Percentiles rank a stretch among this genome's conserved stretches.
phyloP scores from a whole-genome alignment of 2,797 vertebrate species.

The Catamblyrhynchus diadema region DNA sequence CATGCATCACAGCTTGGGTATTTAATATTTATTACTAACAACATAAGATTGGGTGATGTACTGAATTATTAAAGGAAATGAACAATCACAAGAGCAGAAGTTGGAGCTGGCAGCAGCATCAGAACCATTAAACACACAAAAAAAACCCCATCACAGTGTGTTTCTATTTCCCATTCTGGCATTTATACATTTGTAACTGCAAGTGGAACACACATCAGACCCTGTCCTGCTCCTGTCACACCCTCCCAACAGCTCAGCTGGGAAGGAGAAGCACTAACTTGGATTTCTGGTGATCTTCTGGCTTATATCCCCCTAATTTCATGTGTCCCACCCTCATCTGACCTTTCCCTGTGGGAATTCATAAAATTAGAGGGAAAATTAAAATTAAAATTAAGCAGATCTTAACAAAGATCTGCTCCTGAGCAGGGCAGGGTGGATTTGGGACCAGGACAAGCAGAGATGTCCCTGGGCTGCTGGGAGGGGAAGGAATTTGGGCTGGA shows the following conservation, averaged over 20 bases:
- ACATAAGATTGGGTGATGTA: slow-evolving; percentile 6
- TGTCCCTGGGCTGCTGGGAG: background rate
- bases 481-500: background rate
- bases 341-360: background rate
- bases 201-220: background rate
- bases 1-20: slow-evolving; percentile 9
- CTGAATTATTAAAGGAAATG: slow-evolving; percentile 45
- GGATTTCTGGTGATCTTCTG: background rate
- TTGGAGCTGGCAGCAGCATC: background rate
- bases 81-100: slow-evolving; percentile 19
- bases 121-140: slow-evolving; percentile 10
- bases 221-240: background rate
- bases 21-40: slow-evolving; percentile 33
- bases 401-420: background rate
- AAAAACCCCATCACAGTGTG: background rate
- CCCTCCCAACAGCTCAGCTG: background rate
- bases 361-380: too few species aligned
- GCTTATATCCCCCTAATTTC: rapidly evolving
- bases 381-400: too few species aligned
- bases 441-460: background rate
- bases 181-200: background rate
- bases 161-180: background rate
- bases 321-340: rapidly evolving
- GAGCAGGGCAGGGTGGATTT: background rate
- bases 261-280: background rate